These are phyloP conservation scores for Aspiorhynchus laticeps DNA, from an alignment of 2,113 vertebrate species.

Conservation along the genomic window DNA sequence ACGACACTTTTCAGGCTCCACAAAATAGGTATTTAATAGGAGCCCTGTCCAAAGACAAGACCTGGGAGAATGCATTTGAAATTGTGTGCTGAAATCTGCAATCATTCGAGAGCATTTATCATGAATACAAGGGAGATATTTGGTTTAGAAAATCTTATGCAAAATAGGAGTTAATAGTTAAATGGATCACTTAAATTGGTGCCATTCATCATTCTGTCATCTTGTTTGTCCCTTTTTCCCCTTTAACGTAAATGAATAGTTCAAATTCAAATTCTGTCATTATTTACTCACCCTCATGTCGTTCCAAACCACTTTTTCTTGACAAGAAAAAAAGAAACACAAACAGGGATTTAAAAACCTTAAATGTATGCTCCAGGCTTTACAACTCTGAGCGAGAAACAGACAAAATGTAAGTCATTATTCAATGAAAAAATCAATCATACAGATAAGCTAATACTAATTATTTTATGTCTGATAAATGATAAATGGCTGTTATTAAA, in stretches of 20 bases:
- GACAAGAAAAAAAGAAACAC: background rate
- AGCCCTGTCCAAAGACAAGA: conserved; percentile 21
- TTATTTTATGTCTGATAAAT: background rate
- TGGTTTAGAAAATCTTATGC: background rate
- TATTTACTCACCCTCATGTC: background rate
- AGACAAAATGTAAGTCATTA: background rate
- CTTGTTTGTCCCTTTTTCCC: background rate
- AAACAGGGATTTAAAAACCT: background rate
- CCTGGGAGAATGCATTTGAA: conserved; percentile 10
- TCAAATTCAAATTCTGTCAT: background rate
- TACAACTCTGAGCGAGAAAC: background rate
- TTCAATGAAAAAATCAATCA: background rate
- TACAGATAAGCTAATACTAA: background rate
- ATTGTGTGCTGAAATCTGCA: background rate
- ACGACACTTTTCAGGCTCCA: background rate
- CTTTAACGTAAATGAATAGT: background rate
- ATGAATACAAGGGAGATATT: background rate
- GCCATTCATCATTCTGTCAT: background rate
- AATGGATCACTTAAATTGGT: conserved; percentile 7
- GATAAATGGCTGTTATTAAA: background rate
- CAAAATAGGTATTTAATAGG: conserved; percentile 29
- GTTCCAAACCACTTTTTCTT: background rate
- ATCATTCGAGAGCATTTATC: background rate
- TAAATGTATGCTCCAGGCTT: background rate
- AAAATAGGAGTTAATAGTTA: background rate